Conservation (phyloP, 1,140 invertebrate species). For the Tigriopus japonicus region DNA sequence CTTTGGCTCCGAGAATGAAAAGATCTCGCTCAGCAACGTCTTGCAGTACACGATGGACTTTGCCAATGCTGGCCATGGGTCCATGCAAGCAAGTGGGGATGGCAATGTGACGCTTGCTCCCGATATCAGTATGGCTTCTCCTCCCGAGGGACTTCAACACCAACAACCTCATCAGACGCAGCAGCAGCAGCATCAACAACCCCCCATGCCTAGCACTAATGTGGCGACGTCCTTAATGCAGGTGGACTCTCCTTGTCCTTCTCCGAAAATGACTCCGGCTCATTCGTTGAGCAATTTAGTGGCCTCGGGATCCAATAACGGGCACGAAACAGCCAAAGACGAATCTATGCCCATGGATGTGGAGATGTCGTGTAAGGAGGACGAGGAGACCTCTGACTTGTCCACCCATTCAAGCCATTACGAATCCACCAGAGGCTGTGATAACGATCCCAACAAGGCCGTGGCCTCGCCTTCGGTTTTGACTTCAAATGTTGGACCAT, state of each 20-base stretch:
- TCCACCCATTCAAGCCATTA: background rate
- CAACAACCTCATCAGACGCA: background rate
- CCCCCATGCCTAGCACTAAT: background rate
- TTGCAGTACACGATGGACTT: conserved; percentile 18
- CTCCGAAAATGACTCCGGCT: conserved; percentile 10
- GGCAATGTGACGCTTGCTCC: background rate
- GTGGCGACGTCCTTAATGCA: conserved; percentile 1
- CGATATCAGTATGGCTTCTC: background rate
- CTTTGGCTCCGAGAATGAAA: conserved; percentile 16
- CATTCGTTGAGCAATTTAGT: background rate
- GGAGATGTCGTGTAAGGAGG: conserved; percentile 7
- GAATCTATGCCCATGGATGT: conserved; percentile 7
- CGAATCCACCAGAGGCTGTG: background rate
- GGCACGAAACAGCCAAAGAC: background rate
- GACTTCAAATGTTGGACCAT: conserved; percentile 14
- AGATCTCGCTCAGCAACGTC: conserved; percentile 17
- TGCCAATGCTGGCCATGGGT: conserved; percentile 16
- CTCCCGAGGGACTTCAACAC: background rate
- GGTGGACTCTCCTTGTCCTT: conserved; percentile 6
- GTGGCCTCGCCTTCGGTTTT: background rate
- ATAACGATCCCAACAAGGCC: conserved; percentile 3
- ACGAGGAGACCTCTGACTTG: background rate
- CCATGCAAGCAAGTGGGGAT: background rate
- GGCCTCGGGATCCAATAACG: background rate
- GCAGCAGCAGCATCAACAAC: background rate